phyloP scores from a whole-genome alignment of 2,113 vertebrate species.

The Triplophysa siluroides region DNA sequence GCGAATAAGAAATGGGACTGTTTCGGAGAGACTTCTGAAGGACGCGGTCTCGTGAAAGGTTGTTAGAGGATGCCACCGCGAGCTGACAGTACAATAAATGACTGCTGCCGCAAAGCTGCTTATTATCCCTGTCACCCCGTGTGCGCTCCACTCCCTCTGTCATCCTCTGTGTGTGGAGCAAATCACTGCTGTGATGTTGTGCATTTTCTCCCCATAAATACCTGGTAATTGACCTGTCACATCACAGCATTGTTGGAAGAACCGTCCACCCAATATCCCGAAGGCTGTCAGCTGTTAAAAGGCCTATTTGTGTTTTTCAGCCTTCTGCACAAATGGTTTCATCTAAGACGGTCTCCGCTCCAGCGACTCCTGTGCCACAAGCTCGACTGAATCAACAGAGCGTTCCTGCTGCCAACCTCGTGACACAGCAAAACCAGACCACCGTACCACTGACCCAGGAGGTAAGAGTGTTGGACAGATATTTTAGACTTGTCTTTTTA shows the following conservation, averaged over 20 bases:
- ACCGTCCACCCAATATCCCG: neutral
- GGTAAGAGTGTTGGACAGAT: slow-evolving; percentile 53
- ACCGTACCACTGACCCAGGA: slow-evolving; percentile 63
- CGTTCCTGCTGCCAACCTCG: slow-evolving; percentile 55
- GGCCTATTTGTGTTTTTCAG: slow-evolving; percentile 54
- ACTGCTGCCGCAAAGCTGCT: slow-evolving; percentile 15
- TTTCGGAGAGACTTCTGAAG: neutral
- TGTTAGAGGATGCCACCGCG: neutral
- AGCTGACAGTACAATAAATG: slow-evolving; percentile 9
- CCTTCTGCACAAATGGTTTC: slow-evolving; percentile 33
- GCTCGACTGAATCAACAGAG: slow-evolving; percentile 58
- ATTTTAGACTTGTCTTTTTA: neutral
- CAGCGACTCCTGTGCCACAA: slow-evolving; percentile 62
- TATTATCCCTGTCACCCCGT: slow-evolving; percentile 26
- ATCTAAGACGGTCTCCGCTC: slow-evolving; percentile 65
- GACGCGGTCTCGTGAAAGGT: neutral
- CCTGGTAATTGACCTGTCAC: slow-evolving; percentile 18
- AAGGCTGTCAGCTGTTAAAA: neutral
- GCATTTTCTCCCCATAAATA: slow-evolving; percentile 2
- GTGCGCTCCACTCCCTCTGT: neutral
- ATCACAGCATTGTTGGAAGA: neutral
- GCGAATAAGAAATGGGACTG: neutral
- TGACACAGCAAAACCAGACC: slow-evolving; percentile 54
- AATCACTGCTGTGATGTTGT: slow-evolving; percentile 14
- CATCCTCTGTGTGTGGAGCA: slow-evolving; percentile 4